phyloP scores from a whole-genome alignment of 2,888 invertebrate genomes.

The Alloplasta piceator region DNA sequence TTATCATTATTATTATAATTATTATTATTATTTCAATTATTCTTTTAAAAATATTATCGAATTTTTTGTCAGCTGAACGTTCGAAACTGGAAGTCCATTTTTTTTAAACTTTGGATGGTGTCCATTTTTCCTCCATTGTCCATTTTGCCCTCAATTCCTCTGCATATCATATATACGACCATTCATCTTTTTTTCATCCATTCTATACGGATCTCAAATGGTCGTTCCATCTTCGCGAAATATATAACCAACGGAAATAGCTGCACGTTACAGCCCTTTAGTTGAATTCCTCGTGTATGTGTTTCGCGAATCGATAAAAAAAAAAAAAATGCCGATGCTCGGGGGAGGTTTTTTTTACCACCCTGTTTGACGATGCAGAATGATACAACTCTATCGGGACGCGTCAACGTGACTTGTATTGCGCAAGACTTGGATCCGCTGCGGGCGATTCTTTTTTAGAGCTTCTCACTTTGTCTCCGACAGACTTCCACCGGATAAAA shows the following conservation, averaged over 20 bases:
- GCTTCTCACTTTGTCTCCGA: slow-evolving; percentile 43
- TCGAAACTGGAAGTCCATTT: no score
- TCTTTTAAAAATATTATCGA: no score
- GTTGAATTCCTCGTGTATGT: slow-evolving; percentile 12
- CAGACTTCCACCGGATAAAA: slow-evolving; percentile 31
- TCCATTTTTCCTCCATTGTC: no score
- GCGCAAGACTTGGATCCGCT: slow-evolving; percentile 19
- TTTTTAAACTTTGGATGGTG: no score
- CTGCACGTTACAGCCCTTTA: neutral
- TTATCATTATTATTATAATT: no score
- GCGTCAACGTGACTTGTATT: slow-evolving; percentile 44
- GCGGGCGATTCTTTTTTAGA: slow-evolving; percentile 25
- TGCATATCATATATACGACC: no score
- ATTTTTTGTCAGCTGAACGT: no score
- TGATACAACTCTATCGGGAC: slow-evolving; percentile 15
- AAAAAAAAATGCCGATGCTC: neutral
- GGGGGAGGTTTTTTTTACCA: neutral
- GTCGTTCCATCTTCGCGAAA: neutral
- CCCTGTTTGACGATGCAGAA: neutral
- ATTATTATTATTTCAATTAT: no score
- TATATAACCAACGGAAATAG: neutral
- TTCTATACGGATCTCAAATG: neutral
- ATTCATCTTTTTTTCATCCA: neutral
- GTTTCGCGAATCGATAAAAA: no score
- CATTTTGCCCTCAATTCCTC: no score